Evolutionary conservation across 2,888 invertebrate genomes (phyloP).

Genomic region (Morinoia aosen): DNA sequence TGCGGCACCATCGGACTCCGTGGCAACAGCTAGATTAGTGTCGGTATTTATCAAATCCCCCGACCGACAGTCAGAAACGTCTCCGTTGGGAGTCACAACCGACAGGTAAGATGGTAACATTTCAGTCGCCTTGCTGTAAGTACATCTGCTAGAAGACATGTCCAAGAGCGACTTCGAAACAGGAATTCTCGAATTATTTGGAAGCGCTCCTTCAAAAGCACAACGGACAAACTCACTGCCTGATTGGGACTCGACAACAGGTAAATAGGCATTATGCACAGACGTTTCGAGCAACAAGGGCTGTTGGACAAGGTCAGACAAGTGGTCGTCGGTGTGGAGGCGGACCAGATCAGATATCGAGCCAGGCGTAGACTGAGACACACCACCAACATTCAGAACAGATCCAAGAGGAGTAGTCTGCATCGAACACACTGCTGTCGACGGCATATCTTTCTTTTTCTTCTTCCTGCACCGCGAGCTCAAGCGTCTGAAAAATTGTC

Average conservation of each 20-base stretch:
- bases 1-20: background rate
- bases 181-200: background rate
- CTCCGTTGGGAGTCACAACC: background rate
- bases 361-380: constrained; percentile 34
- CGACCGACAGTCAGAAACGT: background rate
- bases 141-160: background rate
- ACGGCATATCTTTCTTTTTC: background rate
- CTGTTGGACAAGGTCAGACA: constrained; percentile 6
- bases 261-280: background rate
- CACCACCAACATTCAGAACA: background rate
- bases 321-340: constrained; percentile 25
- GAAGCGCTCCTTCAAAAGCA: background rate
- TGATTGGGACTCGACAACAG: background rate
- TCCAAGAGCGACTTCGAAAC: background rate
- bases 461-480: constrained; percentile 24
- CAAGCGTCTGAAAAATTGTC: constrained; percentile 34
- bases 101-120: background rate
- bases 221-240: background rate
- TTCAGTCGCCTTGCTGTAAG: background rate
- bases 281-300: background rate
- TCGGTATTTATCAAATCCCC: background rate
- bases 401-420: constrained; percentile 35
- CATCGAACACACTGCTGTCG: background rate
- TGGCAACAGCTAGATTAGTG: background rate
- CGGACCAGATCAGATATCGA: constrained; percentile 16